These are phyloP conservation scores for Formica exsecta DNA, from an alignment of 1,140 invertebrate species.

Conservation along the genomic window DNA sequence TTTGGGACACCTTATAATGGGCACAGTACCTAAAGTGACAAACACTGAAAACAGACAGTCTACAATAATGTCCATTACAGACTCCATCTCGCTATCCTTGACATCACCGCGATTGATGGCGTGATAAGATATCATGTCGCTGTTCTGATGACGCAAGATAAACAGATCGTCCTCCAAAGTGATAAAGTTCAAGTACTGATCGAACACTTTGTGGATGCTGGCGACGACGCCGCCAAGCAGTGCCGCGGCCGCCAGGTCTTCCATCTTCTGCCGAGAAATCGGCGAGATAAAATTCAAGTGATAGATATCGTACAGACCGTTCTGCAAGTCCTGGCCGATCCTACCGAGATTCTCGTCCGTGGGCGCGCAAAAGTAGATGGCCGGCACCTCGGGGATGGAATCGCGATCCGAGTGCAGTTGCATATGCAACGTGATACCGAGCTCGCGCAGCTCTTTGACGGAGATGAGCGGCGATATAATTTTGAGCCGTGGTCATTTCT, in stretches of 20 bases:
- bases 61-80: conserved; percentile 97
- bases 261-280: conserved; percentile 96
- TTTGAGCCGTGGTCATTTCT: too few species aligned
- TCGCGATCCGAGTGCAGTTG: conserved; percentile 97
- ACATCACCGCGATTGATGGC: conserved; percentile 98
- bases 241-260: conserved; percentile 97
- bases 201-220: conserved; percentile 97
- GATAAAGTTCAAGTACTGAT: conserved; percentile 99
- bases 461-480: conserved; percentile 99
- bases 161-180: conserved; percentile 99
- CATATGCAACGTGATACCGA: conserved; percentile 99
- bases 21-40: conserved; percentile 97
- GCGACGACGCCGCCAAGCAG: conserved; percentile 95
- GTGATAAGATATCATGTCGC: conserved; percentile 97
- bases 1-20: conserved; percentile 97
- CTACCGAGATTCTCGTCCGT: conserved; percentile 98
- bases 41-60: conserved; percentile 99
- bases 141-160: conserved; percentile 96
- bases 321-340: conserved; percentile 97
- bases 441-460: conserved; percentile 97
- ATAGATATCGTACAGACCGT: conserved; percentile 97
- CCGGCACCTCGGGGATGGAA: conserved; percentile 98
- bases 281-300: conserved; percentile 99
- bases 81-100: conserved; percentile 98
- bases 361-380: conserved; percentile 99